Evolutionary conservation across 2,888 invertebrate genomes (phyloP), one percentile per base, ranked within the genome.

Genomic region (Temnothorax unifasciatus): DNA sequence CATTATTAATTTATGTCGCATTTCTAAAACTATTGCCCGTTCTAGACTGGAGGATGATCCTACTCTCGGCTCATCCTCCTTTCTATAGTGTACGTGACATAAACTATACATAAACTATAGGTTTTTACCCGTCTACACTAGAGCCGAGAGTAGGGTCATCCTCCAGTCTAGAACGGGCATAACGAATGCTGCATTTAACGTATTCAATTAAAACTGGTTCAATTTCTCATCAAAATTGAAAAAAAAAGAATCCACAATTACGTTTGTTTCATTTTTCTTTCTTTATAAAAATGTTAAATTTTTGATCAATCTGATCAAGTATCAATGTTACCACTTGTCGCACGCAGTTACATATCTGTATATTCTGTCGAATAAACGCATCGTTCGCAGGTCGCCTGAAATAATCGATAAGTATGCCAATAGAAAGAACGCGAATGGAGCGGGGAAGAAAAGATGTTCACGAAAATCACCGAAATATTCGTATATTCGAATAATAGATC

Each of bases 381-480:
- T 71, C 29, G 18, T 69, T 44, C 18, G 15, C 18, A 34, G 44
- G 9, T 15, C 15, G 15, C n/a, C 6, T 6, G 50, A 66, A 79
- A 59, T 44, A n/a, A 54, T 50, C 6, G 34, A 34, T 34, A 29
- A 29, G 29, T 29, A 50, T 21, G 25, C 18, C 41, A 41, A 54
- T n/a, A 34, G 6, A 57, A 15, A 63, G 9, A 68, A 79, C 34
- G 21, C 18, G 21, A 47, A 9, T 34, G 13, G 0, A n/a, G 15
- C 11, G 18, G 47, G 29, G 34, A 38, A 69, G 21, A 57, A 69
- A 57, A 21, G 15, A 44, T 4, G 13, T 38, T 64, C 38, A 47
- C 8, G 9, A 81, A 73, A 73, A 69, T 71, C 47, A 73, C 21
- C 47, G 21, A 38, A 71, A 71, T 81, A 71, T 29, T 59, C 61